Percentiles rank a stretch among this genome's conserved stretches.
Conservation (phyloP, 2,888 invertebrate species). For the Drosophila koepferae region DNA sequence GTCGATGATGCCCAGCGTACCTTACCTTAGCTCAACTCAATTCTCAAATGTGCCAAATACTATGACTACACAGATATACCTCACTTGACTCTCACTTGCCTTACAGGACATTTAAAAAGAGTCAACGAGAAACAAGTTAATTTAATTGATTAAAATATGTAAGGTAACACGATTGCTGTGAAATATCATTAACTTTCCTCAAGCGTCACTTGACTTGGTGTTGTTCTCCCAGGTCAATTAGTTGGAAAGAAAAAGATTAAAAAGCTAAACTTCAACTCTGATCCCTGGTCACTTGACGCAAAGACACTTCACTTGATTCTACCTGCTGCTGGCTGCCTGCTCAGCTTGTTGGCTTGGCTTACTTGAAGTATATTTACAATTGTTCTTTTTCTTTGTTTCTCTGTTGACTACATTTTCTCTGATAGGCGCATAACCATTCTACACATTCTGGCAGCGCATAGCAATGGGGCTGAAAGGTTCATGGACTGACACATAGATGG, state of each 20-base stretch:
- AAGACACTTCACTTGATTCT: not conserved
- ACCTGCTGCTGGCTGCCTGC: not conserved
- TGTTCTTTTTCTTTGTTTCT: no score
- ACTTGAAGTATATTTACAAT: not conserved
- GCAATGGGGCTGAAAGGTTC: no score
- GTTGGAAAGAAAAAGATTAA: not conserved
- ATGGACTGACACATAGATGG: not conserved
- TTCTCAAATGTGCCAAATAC: not conserved
- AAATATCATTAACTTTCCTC: not conserved
- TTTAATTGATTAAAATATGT: slow-evolving; percentile 9
- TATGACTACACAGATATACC: not conserved
- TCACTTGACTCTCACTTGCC: not conserved
- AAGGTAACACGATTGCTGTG: not conserved
- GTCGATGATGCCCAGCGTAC: no score
- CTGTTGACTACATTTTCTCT: no score
- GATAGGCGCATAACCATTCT: no score
- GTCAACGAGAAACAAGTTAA: not conserved
- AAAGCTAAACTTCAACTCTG: not conserved
- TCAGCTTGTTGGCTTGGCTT: not conserved
- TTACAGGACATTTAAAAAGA: not conserved
- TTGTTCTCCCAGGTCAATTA: not conserved
- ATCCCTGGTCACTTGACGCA: not conserved
- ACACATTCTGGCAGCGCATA: no score
- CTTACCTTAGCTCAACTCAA: no score
- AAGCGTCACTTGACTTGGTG: not conserved